These are phyloP conservation scores for Echinarachnius parma DNA, from an alignment of 53 echinoderm and acorn worm genomes.

Conservation along the genomic window DNA sequence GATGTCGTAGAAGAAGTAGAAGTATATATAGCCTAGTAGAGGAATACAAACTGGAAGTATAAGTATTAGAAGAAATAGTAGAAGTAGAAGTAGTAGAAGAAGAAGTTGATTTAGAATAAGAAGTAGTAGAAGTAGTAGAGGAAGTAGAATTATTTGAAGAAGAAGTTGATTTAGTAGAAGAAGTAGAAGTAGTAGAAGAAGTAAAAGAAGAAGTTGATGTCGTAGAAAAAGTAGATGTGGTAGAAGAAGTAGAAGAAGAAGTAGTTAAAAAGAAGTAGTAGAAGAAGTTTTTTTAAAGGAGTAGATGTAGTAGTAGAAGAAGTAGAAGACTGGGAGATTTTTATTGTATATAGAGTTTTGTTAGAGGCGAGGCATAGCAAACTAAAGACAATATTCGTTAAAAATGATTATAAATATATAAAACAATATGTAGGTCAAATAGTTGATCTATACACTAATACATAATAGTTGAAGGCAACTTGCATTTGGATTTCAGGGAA, in stretches of 20 bases:
- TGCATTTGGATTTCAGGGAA: no score
- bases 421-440: no score
- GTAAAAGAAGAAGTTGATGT: background rate
- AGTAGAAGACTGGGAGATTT: no score
- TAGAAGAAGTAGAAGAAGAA: background rate
- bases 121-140: background rate
- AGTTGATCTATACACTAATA: no score
- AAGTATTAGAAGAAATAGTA: background rate
- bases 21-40: background rate
- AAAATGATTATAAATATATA: no score
- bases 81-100: conserved; percentile 5
- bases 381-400: no score
- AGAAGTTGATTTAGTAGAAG: background rate
- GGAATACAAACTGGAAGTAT: background rate
- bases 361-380: no score
- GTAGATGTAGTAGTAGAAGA: conserved; percentile 12
- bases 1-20: background rate
- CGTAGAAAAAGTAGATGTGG: background rate
- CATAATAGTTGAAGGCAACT: no score
- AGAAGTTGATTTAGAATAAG: background rate
- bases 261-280: conserved; percentile 1
- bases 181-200: conserved; percentile 4
- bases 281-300: background rate
- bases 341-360: no score
- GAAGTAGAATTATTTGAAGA: background rate